Evolutionary conservation across 2,797 vertebrate species (phyloP), one percentile per base, ranked within the genome.

Genomic region (Darevskia nairensis): DNA sequence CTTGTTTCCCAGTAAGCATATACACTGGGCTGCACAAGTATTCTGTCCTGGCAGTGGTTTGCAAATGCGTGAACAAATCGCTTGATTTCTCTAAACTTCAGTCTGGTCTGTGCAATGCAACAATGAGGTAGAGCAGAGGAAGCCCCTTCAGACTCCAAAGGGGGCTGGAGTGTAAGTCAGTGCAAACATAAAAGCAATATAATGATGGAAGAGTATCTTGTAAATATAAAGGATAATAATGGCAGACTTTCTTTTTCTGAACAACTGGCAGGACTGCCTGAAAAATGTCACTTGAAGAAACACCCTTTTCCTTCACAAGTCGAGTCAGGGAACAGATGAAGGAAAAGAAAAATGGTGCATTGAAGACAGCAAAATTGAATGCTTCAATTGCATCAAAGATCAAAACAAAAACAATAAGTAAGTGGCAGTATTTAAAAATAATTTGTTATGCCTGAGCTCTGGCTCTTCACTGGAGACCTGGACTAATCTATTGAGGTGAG

Each of bases 381-480:
- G 95, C 96, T n/a, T 94, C 95, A 0, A 84, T 97, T 17, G 96
- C 88, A 2, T 94, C 96, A 4, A 96, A 95, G 89, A 96, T 97
- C 87, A 96, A 92, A 87, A 95, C 94, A 3, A 97, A 96, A 72
- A 92, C 94, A 3, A 94, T 96, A 5, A 97, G 96, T 97, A 91
- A 95, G 96, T 95, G 3, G 75, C 0, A 74, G 71, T 46, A 13
- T 75, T 79, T 64, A 64, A 61, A 81, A 75, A 44, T 81, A 11
- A 64, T 72, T 85, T 35, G 8, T 44, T 71, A 21, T 7, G 39
- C 8, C 79, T 35, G 5, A 39, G 11, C 8, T 55, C n/a, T 80
- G 25, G 27, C 23, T 8, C n/a, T 50, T 71, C 66, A n/a, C 15
- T 71, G 66, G 41, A 15, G 81, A 27, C 7, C 27, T 6, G 10